Base-by-base conservation (phyloP, 2,797 vertebrate genomes). In the Sebastes melanostomus region DNA sequence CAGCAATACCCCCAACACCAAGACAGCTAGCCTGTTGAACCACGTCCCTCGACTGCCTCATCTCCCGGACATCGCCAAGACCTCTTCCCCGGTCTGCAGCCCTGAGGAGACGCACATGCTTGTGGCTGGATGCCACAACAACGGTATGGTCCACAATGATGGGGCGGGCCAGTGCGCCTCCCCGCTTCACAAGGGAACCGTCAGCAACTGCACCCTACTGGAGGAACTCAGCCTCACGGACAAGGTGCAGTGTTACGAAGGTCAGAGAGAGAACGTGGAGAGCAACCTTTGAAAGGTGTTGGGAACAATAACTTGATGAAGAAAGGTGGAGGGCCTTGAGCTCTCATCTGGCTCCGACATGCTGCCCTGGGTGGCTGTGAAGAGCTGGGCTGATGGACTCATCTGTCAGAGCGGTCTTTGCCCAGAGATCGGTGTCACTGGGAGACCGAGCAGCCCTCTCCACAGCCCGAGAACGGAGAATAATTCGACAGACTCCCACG, bases 61-160 rank as follows among this genome's bases (percentile, higher is more conserved):
- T 18, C 90, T 92, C 5, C 91, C 93, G 0, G 93, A 94, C 78
- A 88, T 92, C 6, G 60, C 92, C 82, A 86, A 94, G 38, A 86
- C 89, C 74, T 87, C 93, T 0, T 25, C 76, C 27, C 85, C 86
- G 0, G 56, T 72, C 66, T 91, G 91, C 77, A 88, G 61, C 74
- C 92, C 94, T 0, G 94, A 95, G 0, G 96, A 98, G 95, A 96
- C 96, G 82, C 96, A 94, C 77, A 94, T 94, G 91, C 93, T 98
- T 1, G 91, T 97, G 73, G 78, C 89, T 0, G 81, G 88, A 83
- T 94, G 90, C 76, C 91, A 93, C 32, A 96, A 93, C 32, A 96
- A 97, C 0, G 95, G 95, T 9, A 61, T 80, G 38, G 86, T 90
- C 20, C 76, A 88, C 29, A 42, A 18, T 20, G 85, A 88, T 42